phyloP scores from a whole-genome alignment of 2,888 invertebrate genomes.

The Axea sp. region DNA sequence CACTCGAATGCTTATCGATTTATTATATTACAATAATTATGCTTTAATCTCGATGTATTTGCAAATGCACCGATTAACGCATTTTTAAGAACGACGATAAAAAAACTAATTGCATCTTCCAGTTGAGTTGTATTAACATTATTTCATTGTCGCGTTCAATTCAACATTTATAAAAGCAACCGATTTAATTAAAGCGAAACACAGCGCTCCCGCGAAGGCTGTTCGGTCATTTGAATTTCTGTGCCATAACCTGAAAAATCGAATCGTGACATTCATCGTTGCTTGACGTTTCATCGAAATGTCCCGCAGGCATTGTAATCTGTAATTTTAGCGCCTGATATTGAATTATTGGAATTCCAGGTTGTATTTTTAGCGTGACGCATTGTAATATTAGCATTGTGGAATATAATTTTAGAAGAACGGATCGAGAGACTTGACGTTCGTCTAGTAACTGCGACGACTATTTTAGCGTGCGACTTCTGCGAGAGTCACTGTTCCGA shows the following conservation, averaged over 20 bases:
- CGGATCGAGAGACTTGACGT: conserved; percentile 14
- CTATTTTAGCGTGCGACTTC: conserved; percentile 18
- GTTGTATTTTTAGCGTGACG: conserved; percentile 34
- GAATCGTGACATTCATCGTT: conserved; percentile 38
- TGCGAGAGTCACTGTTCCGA: neutral
- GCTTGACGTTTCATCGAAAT: conserved; percentile 4
- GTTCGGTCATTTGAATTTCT: conserved; percentile 11
- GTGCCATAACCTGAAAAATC: conserved; percentile 5
- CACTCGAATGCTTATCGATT: no score
- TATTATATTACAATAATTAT: no score
- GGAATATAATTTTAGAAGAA: conserved; percentile 40
- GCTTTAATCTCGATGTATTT: no score
- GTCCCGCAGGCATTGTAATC: conserved; percentile 23
- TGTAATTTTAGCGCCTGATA: conserved; percentile 49
- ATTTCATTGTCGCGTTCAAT: no score
- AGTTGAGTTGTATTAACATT: no score
- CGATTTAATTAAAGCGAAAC: conserved; percentile 3
- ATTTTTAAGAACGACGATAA: no score
- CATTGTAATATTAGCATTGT: conserved; percentile 45
- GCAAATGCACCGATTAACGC: no score
- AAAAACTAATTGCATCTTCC: no score
- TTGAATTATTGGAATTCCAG: conserved; percentile 49
- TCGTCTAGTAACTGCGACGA: conserved; percentile 6
- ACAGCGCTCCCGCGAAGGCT: neutral
- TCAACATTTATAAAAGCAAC: no score